Conservation (phyloP, 2,113 vertebrate genomes). For the Thamnaconus septentrionalis region DNA sequence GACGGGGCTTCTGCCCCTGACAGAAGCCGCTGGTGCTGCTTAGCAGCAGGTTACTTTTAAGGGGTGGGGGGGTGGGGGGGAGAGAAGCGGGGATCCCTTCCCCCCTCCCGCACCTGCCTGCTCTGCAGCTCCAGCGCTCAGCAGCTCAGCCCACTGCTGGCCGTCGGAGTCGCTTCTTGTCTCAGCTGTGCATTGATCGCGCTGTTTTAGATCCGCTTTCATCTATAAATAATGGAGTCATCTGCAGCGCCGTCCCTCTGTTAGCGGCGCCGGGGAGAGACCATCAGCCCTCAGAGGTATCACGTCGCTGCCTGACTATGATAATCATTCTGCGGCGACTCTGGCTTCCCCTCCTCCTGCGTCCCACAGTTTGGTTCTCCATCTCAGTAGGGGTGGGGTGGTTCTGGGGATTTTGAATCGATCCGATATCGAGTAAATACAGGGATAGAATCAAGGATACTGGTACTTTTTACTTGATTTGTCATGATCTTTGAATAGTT, state of each 20-base stretch:
- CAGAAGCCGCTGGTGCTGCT: conserved; percentile 14
- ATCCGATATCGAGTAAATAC: too few species aligned
- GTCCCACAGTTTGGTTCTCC: not conserved
- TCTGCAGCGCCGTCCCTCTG: conserved; percentile 39
- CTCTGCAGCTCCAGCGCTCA: conserved; percentile 27
- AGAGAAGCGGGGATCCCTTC: too few species aligned
- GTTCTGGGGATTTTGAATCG: too few species aligned
- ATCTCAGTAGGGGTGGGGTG: not conserved
- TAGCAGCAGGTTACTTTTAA: conserved; percentile 47
- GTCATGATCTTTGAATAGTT: too few species aligned
- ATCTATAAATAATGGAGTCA: conserved; percentile 73
- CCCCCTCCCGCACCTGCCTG: conserved; percentile 41
- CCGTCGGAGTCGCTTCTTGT: conserved; percentile 17
- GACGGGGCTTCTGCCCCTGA: conserved; percentile 8
- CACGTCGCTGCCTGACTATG: conserved; percentile 44
- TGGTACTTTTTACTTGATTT: too few species aligned
- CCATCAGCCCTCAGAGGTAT: conserved; percentile 48
- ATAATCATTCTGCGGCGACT: conserved; percentile 61
- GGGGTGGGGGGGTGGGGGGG: conserved; percentile 13
- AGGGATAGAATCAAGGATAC: too few species aligned
- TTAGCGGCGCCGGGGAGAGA: conserved; percentile 21
- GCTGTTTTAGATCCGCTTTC: conserved; percentile 65
- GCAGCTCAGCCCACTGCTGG: conserved; percentile 35
- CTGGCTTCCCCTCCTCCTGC: conserved; percentile 14
- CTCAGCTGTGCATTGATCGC: conserved; percentile 64